Evolutionary conservation across 2,113 vertebrate genomes (phyloP).

Genomic region (Coreoperca whiteheadi): DNA sequence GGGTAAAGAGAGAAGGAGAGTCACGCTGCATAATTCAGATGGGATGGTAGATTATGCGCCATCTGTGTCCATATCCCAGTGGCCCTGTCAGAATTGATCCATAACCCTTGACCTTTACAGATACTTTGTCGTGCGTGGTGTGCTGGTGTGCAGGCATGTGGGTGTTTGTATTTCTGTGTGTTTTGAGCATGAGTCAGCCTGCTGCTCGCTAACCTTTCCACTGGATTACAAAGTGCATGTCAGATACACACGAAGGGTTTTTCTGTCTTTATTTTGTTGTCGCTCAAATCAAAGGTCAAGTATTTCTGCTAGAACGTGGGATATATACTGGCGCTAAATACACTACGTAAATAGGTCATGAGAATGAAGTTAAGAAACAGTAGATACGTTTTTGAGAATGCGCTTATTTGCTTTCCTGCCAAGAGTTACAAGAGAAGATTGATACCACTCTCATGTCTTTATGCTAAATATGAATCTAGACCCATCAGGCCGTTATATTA

Average conservation of each 20-base stretch:
- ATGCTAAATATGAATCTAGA: background rate
- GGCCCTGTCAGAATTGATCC: constrained; percentile 78
- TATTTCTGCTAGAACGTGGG: constrained; percentile 8
- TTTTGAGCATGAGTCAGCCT: constrained; percentile 66
- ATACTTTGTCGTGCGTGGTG: constrained; percentile 26
- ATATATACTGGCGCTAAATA: constrained; percentile 1
- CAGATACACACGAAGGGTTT: constrained; percentile 34
- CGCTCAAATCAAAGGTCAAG: constrained; percentile 68
- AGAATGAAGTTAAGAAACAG: constrained; percentile 9
- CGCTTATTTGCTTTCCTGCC: background rate
- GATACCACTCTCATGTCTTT: background rate
- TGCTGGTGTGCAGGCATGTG: constrained; percentile 55
- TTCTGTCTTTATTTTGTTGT: constrained; percentile 50
- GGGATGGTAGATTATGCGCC: constrained; percentile 73
- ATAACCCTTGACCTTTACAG: constrained; percentile 78
- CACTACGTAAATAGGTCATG: constrained; percentile 3
- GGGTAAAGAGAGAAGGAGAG: constrained; percentile 7
- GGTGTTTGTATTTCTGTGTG: constrained; percentile 59
- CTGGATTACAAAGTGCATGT: constrained; percentile 61
- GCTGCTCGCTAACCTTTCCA: constrained; percentile 73
- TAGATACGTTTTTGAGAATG: background rate
- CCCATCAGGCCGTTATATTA: too few species aligned
- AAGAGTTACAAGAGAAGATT: background rate
- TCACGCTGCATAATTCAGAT: constrained; percentile 74
- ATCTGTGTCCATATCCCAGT: constrained; percentile 76